These are phyloP conservation scores for Xestia sexstrigata DNA, from an alignment of 2,888 invertebrate species.

Conservation along the genomic window DNA sequence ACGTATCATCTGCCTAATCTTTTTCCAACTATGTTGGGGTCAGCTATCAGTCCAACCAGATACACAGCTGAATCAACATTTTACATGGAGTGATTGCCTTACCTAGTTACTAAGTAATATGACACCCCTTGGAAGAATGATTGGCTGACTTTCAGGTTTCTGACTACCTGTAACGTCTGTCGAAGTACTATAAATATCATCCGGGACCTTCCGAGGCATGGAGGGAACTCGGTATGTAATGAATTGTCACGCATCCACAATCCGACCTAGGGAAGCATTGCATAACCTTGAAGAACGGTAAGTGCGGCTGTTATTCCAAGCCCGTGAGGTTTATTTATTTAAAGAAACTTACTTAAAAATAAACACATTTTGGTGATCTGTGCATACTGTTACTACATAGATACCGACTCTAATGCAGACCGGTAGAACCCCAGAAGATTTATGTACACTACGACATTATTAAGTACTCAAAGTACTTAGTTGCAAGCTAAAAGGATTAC, in stretches of 20 bases:
- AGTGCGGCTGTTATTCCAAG: not conserved
- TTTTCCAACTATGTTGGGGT: not conserved
- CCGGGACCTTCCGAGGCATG: not conserved
- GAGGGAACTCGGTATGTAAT: not conserved
- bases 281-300: not conserved
- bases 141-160: not conserved
- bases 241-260: not conserved
- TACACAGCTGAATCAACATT: not conserved
- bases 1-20: not conserved
- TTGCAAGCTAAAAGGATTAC: slow-evolving; percentile 62
- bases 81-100: not conserved
- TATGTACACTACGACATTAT: slow-evolving; percentile 52
- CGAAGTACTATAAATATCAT: not conserved
- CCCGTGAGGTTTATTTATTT: not conserved
- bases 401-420: slow-evolving; percentile 11
- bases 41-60: not conserved
- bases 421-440: slow-evolving; percentile 48
- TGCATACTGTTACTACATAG: slow-evolving; percentile 8
- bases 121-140: not conserved
- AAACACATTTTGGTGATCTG: not conserved
- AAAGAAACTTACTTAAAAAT: not conserved
- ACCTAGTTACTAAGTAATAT: not conserved
- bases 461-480: slow-evolving; percentile 58
- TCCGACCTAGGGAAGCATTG: not conserved
- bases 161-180: not conserved